Evolutionary conservation across 2,797 vertebrate genomes (phyloP), one percentile per base, ranked within the genome.

Genomic region (Gymnodraco acuticeps): DNA sequence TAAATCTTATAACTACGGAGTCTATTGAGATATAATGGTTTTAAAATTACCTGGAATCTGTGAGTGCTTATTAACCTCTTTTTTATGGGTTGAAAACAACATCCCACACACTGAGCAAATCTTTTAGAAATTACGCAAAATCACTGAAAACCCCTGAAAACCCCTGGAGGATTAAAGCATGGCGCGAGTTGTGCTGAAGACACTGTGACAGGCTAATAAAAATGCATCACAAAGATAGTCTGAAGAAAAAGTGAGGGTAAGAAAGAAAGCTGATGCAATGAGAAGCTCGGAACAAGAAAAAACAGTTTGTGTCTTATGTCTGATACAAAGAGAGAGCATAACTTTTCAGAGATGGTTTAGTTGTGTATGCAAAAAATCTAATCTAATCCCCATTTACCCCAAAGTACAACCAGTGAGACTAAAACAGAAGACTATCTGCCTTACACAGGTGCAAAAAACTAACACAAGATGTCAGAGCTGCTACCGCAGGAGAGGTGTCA

Each of bases 141-240:
- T 78, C 71, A 78, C n/a, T 60, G 19, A 62, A 84, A 88, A 67
- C 16, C 16, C 38, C n/a, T 60, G 19, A 62, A 84, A 88, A 67
- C 16, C 16, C 38, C 86, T n/a, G 11, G 73, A 77, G 77, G 79
- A 84, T 82, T 71, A 84, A 79, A 84, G 62, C 64, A n/a, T 17
- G 19, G 52, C 67, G 69, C 23, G 14, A 73, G 72, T 65, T 67
- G 54, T 20, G 70, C 59, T 85, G 90, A 85, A 83, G 82, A 81
- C 80, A 78, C 59, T 69, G 73, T 89, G 87, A 87, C 90, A 84
- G 72, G 47, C 76, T 87, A 71, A 92, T 92, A 86, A 89, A 93
- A 87, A 92, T 91, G 90, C 73, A 91, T 84, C 72, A 66, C 45
- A 73, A 53, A 81, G 70, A 79, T 65, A 64, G 60, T 65, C 52